phyloP scores from a whole-genome alignment of 30 jellyfish, hydroid and myxozoan species.

The Cassiopea xamachana region DNA sequence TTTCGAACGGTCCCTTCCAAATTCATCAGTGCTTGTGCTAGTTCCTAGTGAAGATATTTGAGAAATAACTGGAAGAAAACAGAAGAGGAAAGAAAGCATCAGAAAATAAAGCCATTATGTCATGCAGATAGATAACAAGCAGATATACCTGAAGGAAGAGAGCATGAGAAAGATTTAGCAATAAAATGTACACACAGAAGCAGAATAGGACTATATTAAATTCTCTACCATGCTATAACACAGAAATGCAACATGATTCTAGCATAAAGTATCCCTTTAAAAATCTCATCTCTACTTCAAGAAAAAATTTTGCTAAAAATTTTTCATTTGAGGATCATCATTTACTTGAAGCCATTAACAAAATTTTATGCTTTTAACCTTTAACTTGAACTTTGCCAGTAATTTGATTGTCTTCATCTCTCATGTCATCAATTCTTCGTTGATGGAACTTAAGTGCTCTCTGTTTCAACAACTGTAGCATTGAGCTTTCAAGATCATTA shows the following conservation, averaged over 20 bases:
- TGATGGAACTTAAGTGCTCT: constrained; percentile 68
- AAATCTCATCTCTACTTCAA: no score
- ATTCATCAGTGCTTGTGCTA: constrained; percentile 33
- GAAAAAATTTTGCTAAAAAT: no score
- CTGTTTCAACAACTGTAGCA: constrained; percentile 74
- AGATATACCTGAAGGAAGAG: no score
- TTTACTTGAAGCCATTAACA: background rate
- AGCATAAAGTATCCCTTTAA: no score
- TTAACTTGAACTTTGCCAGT: constrained; percentile 74
- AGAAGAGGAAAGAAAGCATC: background rate
- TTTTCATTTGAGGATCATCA: no score
- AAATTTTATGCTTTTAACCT: constrained; percentile 21
- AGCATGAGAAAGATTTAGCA: no score
- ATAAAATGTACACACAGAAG: no score
- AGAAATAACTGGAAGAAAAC: background rate
- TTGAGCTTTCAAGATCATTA: constrained; percentile 77
- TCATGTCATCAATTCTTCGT: constrained; percentile 84
- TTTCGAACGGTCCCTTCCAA: constrained; percentile 80
- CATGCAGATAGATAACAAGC: no score
- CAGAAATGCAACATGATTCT: no score
- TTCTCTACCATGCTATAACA: no score
- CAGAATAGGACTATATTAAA: no score
- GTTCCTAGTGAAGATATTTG: background rate
- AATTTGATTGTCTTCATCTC: constrained; percentile 89
- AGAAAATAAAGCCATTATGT: no score